Evolutionary conservation across 2,888 invertebrate species (phyloP), one percentile per base, ranked within the genome.

Genomic region (Heliconius sara): DNA sequence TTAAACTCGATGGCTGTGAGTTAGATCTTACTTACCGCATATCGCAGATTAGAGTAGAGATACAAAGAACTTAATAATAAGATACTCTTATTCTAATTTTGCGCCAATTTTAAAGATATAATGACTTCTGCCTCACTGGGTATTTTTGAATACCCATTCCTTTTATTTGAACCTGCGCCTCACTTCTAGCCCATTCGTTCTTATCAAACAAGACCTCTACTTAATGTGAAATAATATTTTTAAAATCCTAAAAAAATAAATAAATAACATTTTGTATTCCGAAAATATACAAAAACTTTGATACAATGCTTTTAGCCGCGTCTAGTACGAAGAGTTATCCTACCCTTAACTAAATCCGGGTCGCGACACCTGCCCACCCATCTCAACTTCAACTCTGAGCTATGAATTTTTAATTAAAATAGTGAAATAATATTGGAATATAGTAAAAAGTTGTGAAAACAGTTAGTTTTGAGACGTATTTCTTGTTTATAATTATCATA

Each of bases 361-460:
- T 71, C 43, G 60, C 73, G 60, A 60, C 73, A 73, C 52, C 70
- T 70, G 70, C 70, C 70, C 72, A 57, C 57, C 72, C 34, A n/a
- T 57, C 72, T 73, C 57, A 13, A 30, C 72, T 73, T n/a, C n/a
- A 34, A 60, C 34, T 73, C 34, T 34, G 34, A 72, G 57, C n/a
- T 72, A 30, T 57, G 19, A 72, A 60, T 60, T 73, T 73, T 73
- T 73, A 73, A 73, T 73, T 34, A 73, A 73, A 73, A 73, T 34
- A 25, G 34, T 34, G 7, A 34, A 73, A 60, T 57, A 72, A 73
- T 57, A 72, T 12, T 57, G 57, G n/a, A 60, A 73, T 60, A 60
- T 25, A 73, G 60, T 60, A n/a, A 43, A n/a, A 43, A 25, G 13
- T 43, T 10, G 2, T 13, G 3, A 10, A 13, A 63, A 13, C 25